Base-by-base conservation (phyloP, 2,888 invertebrate genomes). In the Candidula unifasciata region DNA sequence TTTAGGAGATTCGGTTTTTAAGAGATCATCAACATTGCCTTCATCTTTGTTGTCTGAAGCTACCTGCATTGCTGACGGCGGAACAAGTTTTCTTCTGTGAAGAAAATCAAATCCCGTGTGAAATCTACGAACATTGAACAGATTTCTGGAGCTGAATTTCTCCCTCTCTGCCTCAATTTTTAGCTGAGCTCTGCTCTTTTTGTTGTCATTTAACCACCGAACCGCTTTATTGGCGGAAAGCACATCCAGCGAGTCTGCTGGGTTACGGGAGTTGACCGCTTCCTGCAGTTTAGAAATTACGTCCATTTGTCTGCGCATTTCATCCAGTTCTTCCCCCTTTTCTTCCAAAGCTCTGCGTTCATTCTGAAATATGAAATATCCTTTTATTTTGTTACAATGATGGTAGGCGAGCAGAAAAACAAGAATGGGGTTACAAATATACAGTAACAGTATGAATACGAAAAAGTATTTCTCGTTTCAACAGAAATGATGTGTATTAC, bases 141-240 rank as follows among this genome's bases (percentile, higher is more conserved):
- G 33, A 44, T 83, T 85, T 64, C 84, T 85, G 68, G 86, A 68
- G 57, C 86, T 87, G 82, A 73, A 87, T 33, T 76, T 83, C 1
- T 85, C 83, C 18, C 84, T 76, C 71, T 87, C 85, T n/a, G 54
- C 78, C n/a, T 66, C 76, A n/a, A 87, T 69, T 27, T 83, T 69
- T 16, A 78, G 37, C 57, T 83, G 81, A 57, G 85, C 57, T 21
- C 52, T 18, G 33, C 54, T 80, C 27, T 18, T n/a, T 37, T 78
- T 80, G 30, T n/a, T 35, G 3, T 74, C 74, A 2, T 54, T 6
- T 8, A 37, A 8, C 54, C 52, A 74, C n/a, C 33, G 83, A 33
- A 33, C 66, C 10, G 66, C 24, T 2, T 74, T 30, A 13, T 54
- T 44, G 24, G 21, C 54, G 5, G 69, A 60, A 3, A 78, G 44